These are phyloP conservation scores for Acipenser transmontanus DNA, from an alignment of 2,797 vertebrate species.

Conservation along the genomic window DNA sequence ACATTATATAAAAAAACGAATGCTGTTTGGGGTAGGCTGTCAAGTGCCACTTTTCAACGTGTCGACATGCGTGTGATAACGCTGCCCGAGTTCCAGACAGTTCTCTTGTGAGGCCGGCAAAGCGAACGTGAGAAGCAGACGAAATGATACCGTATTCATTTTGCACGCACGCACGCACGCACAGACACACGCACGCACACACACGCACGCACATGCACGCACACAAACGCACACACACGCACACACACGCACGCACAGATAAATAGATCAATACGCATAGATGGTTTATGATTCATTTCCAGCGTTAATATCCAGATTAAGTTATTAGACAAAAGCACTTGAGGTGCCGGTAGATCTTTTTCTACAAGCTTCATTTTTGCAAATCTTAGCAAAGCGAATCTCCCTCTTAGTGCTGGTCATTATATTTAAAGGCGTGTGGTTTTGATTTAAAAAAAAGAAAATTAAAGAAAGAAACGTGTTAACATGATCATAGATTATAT, in stretches of 20 bases:
- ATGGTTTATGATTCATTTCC: too few species aligned
- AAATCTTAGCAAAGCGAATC: too few species aligned
- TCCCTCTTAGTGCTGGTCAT: too few species aligned
- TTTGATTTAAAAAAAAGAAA: too few species aligned
- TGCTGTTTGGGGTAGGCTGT: neutral
- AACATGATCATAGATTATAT: too few species aligned
- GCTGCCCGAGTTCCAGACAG: conserved; percentile 50
- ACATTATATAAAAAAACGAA: too few species aligned
- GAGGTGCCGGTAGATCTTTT: too few species aligned
- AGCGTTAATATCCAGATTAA: too few species aligned
- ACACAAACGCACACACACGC: conserved; percentile 8
- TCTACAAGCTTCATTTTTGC: too few species aligned
- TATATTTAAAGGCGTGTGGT: too few species aligned
- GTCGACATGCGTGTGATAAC: neutral
- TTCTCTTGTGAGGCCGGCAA: conserved; percentile 26
- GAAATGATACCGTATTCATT: conserved; percentile 37
- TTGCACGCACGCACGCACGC: conserved; percentile 32
- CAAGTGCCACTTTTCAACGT: neutral
- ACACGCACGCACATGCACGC: conserved; percentile 16
- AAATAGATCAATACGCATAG: neutral
- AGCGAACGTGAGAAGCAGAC: conserved; percentile 16
- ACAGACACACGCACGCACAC: conserved; percentile 20
- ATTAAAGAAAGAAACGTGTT: too few species aligned
- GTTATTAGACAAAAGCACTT: too few species aligned
- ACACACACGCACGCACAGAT: neutral